Evolutionary conservation across 2,888 invertebrate species (phyloP).

Genomic region (Trimorus sp.): DNA sequence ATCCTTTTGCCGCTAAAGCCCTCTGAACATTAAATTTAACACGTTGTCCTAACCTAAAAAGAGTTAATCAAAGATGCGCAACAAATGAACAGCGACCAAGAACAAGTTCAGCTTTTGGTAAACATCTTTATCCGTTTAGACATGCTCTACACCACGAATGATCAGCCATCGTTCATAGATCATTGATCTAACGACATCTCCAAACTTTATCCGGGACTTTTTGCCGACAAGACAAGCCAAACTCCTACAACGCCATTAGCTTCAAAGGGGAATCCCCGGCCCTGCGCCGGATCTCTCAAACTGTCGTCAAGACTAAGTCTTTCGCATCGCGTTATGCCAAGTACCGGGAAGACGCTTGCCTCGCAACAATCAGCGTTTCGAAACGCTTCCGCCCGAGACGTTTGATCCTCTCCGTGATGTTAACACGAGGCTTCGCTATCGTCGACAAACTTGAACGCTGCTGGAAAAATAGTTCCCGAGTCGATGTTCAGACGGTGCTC

Average conservation of each 20-base stretch:
- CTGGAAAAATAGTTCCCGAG: constrained; percentile 18
- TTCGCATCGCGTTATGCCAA: constrained; percentile 54
- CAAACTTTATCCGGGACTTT: background rate
- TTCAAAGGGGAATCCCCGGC: constrained; percentile 67
- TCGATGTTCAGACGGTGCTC: background rate
- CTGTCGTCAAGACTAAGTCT: constrained; percentile 75
- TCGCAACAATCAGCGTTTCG: constrained; percentile 50
- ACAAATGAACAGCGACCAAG: too few species aligned
- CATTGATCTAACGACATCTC: too few species aligned
- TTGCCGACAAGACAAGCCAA: constrained; percentile 9
- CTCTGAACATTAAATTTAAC: too few species aligned
- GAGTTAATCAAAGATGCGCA: too few species aligned
- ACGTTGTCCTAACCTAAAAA: too few species aligned
- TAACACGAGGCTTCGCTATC: constrained; percentile 32
- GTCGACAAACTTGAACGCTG: constrained; percentile 8
- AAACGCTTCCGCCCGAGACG: constrained; percentile 49
- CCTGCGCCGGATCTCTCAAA: constrained; percentile 74
- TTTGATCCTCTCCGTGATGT: constrained; percentile 48
- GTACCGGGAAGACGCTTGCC: constrained; percentile 53
- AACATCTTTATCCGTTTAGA: too few species aligned
- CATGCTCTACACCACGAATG: too few species aligned
- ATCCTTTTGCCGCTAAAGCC: too few species aligned
- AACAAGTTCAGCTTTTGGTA: too few species aligned
- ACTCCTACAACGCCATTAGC: constrained; percentile 72
- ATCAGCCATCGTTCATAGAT: too few species aligned